A percentile compares a stretch with the other conserved stretches of the same genome.
These are phyloP conservation scores for Caranx melampygus DNA, from an alignment of 2,113 vertebrate species.

Conservation along the genomic window DNA sequence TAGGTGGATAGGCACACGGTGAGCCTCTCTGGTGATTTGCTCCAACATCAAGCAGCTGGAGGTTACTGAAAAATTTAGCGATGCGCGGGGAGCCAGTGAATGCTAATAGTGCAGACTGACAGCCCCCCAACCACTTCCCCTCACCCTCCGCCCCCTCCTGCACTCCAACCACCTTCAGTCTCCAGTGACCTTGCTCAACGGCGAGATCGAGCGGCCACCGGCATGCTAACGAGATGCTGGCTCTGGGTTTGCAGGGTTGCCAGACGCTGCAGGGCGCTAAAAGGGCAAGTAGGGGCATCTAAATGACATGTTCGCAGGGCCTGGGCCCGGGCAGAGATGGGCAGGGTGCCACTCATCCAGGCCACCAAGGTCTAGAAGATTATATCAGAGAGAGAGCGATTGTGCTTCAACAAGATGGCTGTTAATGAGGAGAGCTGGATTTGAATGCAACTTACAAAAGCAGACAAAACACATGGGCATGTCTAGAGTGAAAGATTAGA, in stretches of 20 bases:
- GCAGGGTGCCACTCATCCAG: constrained; percentile 54
- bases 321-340: constrained; percentile 39
- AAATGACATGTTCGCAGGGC: constrained; percentile 61
- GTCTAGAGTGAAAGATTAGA: neutral
- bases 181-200: constrained; percentile 79
- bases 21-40: constrained; percentile 82
- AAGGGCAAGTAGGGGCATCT: constrained; percentile 64
- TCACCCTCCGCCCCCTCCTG: constrained; percentile 23
- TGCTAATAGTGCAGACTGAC: constrained; percentile 78
- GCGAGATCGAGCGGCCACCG: constrained; percentile 56
- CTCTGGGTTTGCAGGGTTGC: constrained; percentile 41
- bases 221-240: constrained; percentile 79
- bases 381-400: constrained; percentile 27
- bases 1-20: constrained; percentile 65
- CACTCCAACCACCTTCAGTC: constrained; percentile 77
- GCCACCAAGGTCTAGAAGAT: constrained; percentile 34
- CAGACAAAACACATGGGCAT: neutral
- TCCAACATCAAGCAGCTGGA: constrained; percentile 86
- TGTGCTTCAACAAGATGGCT: constrained; percentile 8
- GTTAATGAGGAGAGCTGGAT: constrained; percentile 19
- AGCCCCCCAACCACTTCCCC: neutral
- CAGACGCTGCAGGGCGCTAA: constrained; percentile 55
- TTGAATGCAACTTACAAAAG: constrained; percentile 14
- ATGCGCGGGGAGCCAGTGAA: constrained; percentile 77
- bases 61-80: constrained; percentile 86